Evolutionary conservation across 1,140 invertebrate genomes (phyloP).

Genomic region (Drosophila lacteicornis): DNA sequence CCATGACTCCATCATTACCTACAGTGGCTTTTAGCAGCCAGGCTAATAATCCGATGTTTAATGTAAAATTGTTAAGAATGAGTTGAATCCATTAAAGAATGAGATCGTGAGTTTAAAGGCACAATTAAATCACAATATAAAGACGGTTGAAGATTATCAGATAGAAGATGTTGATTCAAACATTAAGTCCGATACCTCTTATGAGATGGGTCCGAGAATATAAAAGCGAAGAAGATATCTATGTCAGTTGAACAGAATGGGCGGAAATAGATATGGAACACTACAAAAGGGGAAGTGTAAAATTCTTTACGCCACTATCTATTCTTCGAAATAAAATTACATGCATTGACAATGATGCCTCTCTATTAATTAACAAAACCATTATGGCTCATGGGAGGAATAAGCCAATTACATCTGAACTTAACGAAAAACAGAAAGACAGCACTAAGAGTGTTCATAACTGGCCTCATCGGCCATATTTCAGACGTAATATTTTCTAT

Average conservation of each 20-base stretch:
- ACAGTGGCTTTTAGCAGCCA: conserved; percentile 1
- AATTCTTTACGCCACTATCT: too few species aligned
- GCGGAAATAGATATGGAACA: too few species aligned
- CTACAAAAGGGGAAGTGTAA: too few species aligned
- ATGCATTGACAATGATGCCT: too few species aligned
- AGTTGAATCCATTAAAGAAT: too few species aligned
- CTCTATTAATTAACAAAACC: conserved; percentile 13
- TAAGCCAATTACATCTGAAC: conserved; percentile 8
- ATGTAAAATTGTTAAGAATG: too few species aligned
- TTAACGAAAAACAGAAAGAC: conserved; percentile 13
- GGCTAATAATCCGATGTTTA: not conserved
- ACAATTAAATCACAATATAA: not conserved
- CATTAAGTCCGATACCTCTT: not conserved
- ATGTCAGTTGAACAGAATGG: not conserved
- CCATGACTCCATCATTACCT: not conserved
- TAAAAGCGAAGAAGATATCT: not conserved
- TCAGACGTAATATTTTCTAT: not conserved
- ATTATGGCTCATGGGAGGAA: conserved; percentile 22
- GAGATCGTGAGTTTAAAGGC: too few species aligned
- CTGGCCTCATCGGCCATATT: conserved; percentile 8
- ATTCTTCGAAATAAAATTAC: too few species aligned
- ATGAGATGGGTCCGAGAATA: not conserved
- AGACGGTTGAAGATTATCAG: not conserved
- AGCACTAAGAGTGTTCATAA: conserved; percentile 6
- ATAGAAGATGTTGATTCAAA: not conserved